Evolutionary conservation across 30 jellyfish, hydroid and myxozoan genomes (phyloP), one percentile per base, ranked within the genome.

Genomic region (Turritopsis rubra): DNA sequence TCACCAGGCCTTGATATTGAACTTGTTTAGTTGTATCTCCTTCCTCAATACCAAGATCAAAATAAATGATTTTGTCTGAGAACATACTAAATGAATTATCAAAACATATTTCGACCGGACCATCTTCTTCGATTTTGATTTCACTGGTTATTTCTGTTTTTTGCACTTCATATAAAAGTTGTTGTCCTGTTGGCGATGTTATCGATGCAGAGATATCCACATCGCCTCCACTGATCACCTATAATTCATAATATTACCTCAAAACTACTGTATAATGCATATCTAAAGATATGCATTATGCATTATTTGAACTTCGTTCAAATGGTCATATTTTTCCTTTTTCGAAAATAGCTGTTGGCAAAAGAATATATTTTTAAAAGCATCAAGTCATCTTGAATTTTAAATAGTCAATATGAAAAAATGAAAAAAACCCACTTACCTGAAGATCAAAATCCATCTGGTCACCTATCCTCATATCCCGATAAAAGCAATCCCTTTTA

Each of bases 161-260:
- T 22, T 75, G 77, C 18, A 75, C 28, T 75, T 90, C 97, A 52
- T 86, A 84, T 28, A 89, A 83, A 41, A 79, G 75, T 53, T 83
- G 74, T 52, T 53, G 66, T 23, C 97, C 97, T 41, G 88, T 73
- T 25, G 95, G 92, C 5, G 96, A 73, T 53, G 72, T 81, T 7
- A 89, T 77, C 66, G 73, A 52, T 53, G 78, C 80, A 60, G 78
- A 27, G 52, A 85, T 28, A 18, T 82, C 89, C 52, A 89, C 80
- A 66, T 89, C 94, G 1, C 90, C 96, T n/a, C 96, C 96, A 54
- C 81, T 84, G 87, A 89, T 81, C 30, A 89, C 96, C 96, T 89
- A 77, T 18, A 75, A 18, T 26, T 26, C 19, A 76, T 25, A 82
- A 28, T 13, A 41, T 41, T 41, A 5, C 13, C 13, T 41, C n/a